These are phyloP conservation scores for Regulus satrapa DNA, from an alignment of 2,113 vertebrate species.

Conservation along the genomic window DNA sequence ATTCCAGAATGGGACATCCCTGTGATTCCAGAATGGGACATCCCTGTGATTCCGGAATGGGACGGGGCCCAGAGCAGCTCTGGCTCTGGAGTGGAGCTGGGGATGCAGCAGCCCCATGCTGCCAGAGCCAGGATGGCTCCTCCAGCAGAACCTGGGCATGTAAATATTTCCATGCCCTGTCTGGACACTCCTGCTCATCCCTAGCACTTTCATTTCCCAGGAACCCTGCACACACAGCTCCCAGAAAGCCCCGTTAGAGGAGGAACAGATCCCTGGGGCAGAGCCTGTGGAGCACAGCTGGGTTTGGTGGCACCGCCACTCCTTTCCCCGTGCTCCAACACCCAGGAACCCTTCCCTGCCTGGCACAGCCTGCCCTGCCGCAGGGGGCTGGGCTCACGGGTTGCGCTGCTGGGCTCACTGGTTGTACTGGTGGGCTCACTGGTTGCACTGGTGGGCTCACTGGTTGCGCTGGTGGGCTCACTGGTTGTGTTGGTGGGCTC, in stretches of 20 bases:
- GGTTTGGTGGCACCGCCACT: too few relatives aligned
- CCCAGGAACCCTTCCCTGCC: neutral
- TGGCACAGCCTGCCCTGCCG: neutral
- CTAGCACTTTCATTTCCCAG: neutral
- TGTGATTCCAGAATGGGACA: neutral
- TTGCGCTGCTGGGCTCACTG: too few relatives aligned
- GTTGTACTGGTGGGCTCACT: too few relatives aligned
- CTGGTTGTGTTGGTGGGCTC: too few relatives aligned
- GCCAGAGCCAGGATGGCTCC: neutral
- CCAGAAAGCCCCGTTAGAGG: fast-evolving
- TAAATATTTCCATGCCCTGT: neutral
- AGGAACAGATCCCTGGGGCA: fast-evolving
- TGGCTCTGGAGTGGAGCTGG: neutral
- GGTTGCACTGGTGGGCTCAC: too few relatives aligned
- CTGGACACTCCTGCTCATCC: neutral
- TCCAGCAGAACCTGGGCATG: neutral
- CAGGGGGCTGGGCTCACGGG: fast-evolving
- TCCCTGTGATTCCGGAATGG: neutral
- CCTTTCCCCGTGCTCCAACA: fast-evolving
- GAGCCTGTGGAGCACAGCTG: fast-evolving
- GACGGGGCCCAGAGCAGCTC: neutral
- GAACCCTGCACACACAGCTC: neutral
- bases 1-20: neutral
- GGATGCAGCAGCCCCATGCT: fast-evolving
- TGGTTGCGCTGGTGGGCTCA: too few relatives aligned